A percentile compares a stretch with the other conserved stretches of the same genome.
Evolutionary conservation across 2,888 invertebrate genomes (phyloP).

Genomic region (Erpobdella octoculata): DNA sequence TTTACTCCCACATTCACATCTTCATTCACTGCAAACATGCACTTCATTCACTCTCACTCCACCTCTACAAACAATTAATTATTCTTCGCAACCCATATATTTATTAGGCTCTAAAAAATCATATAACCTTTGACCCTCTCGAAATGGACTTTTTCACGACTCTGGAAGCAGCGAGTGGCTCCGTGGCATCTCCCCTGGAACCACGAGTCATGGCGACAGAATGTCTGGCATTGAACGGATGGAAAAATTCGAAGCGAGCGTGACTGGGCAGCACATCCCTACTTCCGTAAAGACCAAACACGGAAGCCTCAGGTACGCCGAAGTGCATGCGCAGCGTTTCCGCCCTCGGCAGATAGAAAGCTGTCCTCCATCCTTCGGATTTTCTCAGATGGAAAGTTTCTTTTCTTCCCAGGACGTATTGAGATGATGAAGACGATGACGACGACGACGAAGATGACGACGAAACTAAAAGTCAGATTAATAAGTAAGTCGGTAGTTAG

Average conservation of each 20-base stretch:
- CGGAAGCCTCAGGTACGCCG: not conserved
- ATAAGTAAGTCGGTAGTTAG: not conserved
- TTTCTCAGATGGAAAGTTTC: constrained; percentile 6
- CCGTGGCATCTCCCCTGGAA: constrained; percentile 1
- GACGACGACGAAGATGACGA: constrained; percentile 9
- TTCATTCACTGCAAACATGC: no score
- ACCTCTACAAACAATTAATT: no score
- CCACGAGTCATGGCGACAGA: not conserved
- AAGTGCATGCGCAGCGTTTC: not conserved
- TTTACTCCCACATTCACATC: no score
- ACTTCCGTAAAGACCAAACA: constrained; percentile 10
- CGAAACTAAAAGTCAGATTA: not conserved
- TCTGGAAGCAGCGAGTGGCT: no score
- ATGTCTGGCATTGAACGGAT: not conserved
- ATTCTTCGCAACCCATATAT: no score
- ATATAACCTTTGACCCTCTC: not conserved
- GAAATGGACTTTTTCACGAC: not conserved
- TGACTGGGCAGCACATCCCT: constrained; percentile 11
- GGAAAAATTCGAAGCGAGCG: constrained; percentile 18
- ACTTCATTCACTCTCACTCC: no score
- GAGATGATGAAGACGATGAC: not conserved
- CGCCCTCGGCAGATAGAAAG: not conserved
- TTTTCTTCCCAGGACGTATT: constrained; percentile 6
- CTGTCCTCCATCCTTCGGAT: not conserved
- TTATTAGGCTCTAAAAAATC: no score